Evolutionary conservation across 1,140 invertebrate species (phyloP), one percentile per base, ranked within the genome.

Genomic region (Caenorhabditis brenneri): DNA sequence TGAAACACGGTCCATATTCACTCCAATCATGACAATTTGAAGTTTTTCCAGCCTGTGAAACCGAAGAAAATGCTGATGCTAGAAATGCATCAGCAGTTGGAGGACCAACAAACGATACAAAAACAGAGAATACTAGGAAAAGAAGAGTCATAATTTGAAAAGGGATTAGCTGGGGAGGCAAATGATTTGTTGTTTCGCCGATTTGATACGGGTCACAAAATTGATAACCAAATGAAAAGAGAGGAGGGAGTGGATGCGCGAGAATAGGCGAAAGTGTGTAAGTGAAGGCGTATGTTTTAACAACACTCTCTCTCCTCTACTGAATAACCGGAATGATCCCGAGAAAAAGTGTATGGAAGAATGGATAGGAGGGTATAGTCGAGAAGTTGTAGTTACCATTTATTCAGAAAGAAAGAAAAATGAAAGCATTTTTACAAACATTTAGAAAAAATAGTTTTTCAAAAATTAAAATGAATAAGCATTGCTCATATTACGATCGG

Each of bases 61-160:
- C 84, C 1, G 87, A 88, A 7, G 87, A 88, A 81, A 88, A 88
- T 27, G 87, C 87, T 15, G 87, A 88, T 29, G 87, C 87, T 6
- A 88, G 42, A 49, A 88, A 88, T 10, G 87, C 51, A 36, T 82
- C 80, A 22, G 51, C 79, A 15, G 49, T 60, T 6, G 85, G 55
- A 27, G 78, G 58, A 22, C 78, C 78, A 27, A 48, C 83, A 81
- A 85, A 53, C n/a, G 69, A 81, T 4, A 86, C 27, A 15, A 86
- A 31, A 49, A 51, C 31, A 69, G 81, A 84, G 65, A 74, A 74
- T 46, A 74, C 36, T 42, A 74, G 65, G 46, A 74, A 24, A 42
- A 39, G 16, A 10, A 10, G 65, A 46, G n/a, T 36, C 65, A 74
- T 74, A 5, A 7, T 10, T 10, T 1, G 53, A 24, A 29, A 5